These are phyloP conservation scores for Nixonia krombeini DNA, from an alignment of 1,140 invertebrate genomes.

Conservation along the genomic window DNA sequence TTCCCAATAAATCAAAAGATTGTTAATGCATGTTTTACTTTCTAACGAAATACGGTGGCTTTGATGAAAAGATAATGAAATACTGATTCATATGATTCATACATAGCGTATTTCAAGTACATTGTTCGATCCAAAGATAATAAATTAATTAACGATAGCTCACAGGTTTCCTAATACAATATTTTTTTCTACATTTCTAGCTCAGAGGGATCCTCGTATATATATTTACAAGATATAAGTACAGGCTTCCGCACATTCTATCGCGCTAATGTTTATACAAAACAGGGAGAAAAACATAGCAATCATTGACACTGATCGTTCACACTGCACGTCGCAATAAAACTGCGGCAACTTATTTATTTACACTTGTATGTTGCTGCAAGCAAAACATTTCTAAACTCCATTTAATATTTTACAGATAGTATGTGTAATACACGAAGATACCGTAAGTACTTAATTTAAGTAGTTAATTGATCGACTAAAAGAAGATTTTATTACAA, in stretches of 20 bases:
- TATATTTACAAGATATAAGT: constrained; percentile 5
- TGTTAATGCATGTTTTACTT: no score
- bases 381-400: neutral
- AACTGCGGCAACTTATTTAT: neutral
- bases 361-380: neutral
- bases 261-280: constrained; percentile 1
- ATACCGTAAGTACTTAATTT: neutral
- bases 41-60: no score
- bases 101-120: neutral
- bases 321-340: neutral
- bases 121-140: neutral
- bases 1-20: no score
- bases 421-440: neutral
- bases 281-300: neutral
- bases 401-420: neutral
- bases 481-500: neutral
- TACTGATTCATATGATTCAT: neutral
- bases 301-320: neutral
- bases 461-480: neutral
- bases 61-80: neutral
- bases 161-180: neutral
- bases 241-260: no score
- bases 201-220: neutral
- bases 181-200: neutral
- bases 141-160: constrained; percentile 1